Base-by-base conservation (phyloP, 2,888 invertebrate species). In the Petrolisthes cinctipes region DNA sequence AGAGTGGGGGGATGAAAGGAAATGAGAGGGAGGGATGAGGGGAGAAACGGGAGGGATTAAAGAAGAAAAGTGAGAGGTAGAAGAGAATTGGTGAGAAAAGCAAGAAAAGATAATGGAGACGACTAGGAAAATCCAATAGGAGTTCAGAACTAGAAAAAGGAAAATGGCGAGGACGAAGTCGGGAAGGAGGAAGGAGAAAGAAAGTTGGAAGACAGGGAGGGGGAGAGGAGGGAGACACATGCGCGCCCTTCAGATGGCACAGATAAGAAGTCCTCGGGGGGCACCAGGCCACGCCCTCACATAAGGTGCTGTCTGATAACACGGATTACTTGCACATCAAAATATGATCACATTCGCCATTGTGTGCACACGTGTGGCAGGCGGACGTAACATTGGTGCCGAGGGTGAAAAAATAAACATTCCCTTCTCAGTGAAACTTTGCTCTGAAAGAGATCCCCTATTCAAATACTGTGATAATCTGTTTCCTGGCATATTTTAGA, bases 201-300 rank as follows among this genome's bases (percentile, higher is more conserved):
- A 66, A 14, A 5, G 53, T 9, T 71, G 54, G 57, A 17, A 9
- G 68, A n/a, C 11, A 53, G 83, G 75, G 23, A 7, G 81, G 9
- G 66, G 68, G 66, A 37, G 53, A 68, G 84, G 57, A 20, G 54
- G 37, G 78, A n/a, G 84, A 57, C 84, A 75, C 86, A 82, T 86
- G 86, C 82, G 61, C 82, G 66, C 76, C 82, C 86, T 86, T 86
- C 86, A 82, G 82, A 83, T 82, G 76, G 85, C 51, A 14, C 20
- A 56, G 86, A 86, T 86, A 86, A 66, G 23, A 54, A 17, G 37
- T 73, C 86, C 81, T 61, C 56, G 73, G 79, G 86, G 61, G 86
- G 53, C 82, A 53, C 54, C 82, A 54, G 66, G 73, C 3, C 85
- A 73, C 81, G 61, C 75, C 86, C 81, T 71, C 37, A n/a, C 84